Evolutionary conservation across 2,797 vertebrate genomes (phyloP), one percentile per base, ranked within the genome.

Genomic region (Aulostomus chinensis): DNA sequence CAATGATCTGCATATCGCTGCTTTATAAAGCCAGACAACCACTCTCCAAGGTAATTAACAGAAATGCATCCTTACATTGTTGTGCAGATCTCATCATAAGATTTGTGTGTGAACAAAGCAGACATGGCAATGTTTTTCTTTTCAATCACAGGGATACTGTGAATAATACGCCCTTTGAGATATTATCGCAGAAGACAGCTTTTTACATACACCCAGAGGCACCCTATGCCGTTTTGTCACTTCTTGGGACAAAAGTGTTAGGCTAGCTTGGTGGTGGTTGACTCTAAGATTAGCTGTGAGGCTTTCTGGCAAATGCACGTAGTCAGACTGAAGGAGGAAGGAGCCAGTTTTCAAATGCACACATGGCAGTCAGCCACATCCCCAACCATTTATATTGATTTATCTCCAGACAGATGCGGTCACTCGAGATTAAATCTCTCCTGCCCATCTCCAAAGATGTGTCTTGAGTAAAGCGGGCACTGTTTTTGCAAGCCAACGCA

Each of bases 311-410:
- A 66, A 60, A 56, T 36, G 11, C 18, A 51, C 48, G 11, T 5
- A 14, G 17, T 13, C 29, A 61, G 26, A 53, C 29, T 10, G 10
- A 25, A 46, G 26, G 36, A 63, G 13, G 48, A 40, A 4, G 20
- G 2, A 37, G 31, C 53, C 48, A 73, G 62, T 79, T 55, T 58
- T 74, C 37, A 76, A 76, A 73, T 66, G 80, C 37, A 31, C 52
- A 49, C 51, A 52, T 78, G 76, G 82, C 67, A 66, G 45, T 18
- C 9, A 13, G 62, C 85, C 72, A 81, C 10, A 1, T 43, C 20
- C 14, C 25, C 9, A 18, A 18, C 28, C 42, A 12, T 52, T 28
- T 25, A 5, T 3, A 51, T 7, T 26, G 33, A 76, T 67, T 59
- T 18, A 51, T 47, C 29, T 32, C 17, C 21, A 52, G 58, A 58